phyloP scores from a whole-genome alignment of 1,140 invertebrate species.

The Tetramorium parvispinum region DNA sequence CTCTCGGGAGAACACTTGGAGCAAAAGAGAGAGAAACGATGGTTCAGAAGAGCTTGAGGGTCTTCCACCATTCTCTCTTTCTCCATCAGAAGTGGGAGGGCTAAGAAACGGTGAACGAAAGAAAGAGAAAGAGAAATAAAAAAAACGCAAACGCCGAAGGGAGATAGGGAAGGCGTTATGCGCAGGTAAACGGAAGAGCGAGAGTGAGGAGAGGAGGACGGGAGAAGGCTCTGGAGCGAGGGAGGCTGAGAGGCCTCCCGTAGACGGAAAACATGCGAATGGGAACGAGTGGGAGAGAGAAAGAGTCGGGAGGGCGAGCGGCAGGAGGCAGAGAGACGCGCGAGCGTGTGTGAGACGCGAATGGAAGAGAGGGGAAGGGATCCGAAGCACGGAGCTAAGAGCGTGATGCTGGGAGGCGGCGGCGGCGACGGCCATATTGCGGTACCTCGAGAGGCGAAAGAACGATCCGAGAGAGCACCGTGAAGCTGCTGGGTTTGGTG shows the following conservation, averaged over 20 bases:
- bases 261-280: conserved; percentile 61
- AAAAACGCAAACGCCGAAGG: conserved; percentile 41
- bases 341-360: conserved; percentile 48
- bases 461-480: conserved; percentile 83
- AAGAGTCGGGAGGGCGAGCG: conserved; percentile 31
- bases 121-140: conserved; percentile 44
- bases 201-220: conserved; percentile 18
- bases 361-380: conserved; percentile 76
- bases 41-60: conserved; percentile 15
- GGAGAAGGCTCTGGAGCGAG: conserved; percentile 6
- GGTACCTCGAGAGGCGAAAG: conserved; percentile 84
- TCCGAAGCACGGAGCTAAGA: conserved; percentile 69
- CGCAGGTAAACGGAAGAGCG: conserved; percentile 58
- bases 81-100: conserved; percentile 62
- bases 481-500: conserved; percentile 82
- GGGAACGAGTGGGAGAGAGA: conserved; percentile 55
- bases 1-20: background rate
- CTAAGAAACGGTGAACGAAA: conserved; percentile 21
- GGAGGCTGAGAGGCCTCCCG: conserved; percentile 57
- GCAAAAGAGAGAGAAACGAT: background rate
- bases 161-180: conserved; percentile 52
- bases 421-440: conserved; percentile 84
- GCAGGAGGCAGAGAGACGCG: conserved; percentile 47
- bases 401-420: conserved; percentile 83
- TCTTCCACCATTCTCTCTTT: conserved; percentile 44